Base-by-base conservation (phyloP, 2,113 vertebrate genomes). In the Eurypyga helias region DNA sequence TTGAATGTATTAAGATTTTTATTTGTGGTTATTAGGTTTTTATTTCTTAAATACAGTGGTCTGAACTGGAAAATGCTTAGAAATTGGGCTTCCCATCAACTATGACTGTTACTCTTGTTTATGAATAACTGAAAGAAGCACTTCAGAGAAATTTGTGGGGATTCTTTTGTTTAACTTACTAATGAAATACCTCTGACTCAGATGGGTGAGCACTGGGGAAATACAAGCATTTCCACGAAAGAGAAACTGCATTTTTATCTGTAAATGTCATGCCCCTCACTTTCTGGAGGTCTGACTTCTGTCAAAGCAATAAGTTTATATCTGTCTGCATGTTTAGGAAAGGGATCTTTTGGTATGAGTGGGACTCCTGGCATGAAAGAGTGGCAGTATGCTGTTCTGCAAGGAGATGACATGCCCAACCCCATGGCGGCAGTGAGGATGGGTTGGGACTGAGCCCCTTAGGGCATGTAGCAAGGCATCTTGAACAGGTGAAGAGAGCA, bases 361-460 rank as follows among this genome's bases (percentile, higher is more conserved):
- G 38, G 17, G 21, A 34, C 17, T 75, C 6, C n/a, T 10, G 28
- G 11, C 23, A 24, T 11, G 41, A 77, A 69, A 81, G 41, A 19
- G 2, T 12, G 33, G 21, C 5, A 36, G 33, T 51, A 46, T 19
- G 26, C 19, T 11, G 4, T 29, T 80, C 48, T 43, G 20, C 43
- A 90, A 57, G 15, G 8, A 57, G 7, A 11, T 69, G 49, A 19
- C 12, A 19, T 7, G 43, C 7, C 41, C 14, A 23, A 8, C 4
- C 2, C 9, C 15, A n/a, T 10, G 1, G 2, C 4, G 2, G 1
- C 17, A 46, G 29, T 33, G 17, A 31, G 20, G 6, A 21, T 75
- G 51, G 38, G 34, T 46, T 2, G 1, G 24, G 38, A 11, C 11
- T 29, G 7, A 79, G 36, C 6, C 6, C 29, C n/a, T 48, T 14